These are phyloP conservation scores for Melipona quadrifasciata DNA, from an alignment of 1,140 invertebrate genomes.

Conservation along the genomic window DNA sequence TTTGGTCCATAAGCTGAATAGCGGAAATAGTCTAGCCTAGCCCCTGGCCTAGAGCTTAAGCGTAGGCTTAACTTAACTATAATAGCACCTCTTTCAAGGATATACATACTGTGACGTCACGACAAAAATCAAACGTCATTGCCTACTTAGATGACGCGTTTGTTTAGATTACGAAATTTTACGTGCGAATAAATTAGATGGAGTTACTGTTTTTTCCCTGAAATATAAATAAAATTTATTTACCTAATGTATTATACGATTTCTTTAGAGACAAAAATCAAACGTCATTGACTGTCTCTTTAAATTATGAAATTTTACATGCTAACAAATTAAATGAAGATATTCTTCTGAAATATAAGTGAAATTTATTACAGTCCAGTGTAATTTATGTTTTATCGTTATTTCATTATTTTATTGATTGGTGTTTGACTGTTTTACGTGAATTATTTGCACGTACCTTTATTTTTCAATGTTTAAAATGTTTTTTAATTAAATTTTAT, in stretches of 20 bases:
- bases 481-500: too few relatives aligned
- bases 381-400: too few relatives aligned
- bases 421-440: too few relatives aligned
- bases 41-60: conserved; percentile 78
- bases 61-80: conserved; percentile 74
- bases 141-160: conserved; percentile 3
- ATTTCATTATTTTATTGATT: too few relatives aligned
- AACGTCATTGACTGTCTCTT: too few relatives aligned
- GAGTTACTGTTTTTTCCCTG: neutral
- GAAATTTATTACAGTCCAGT: too few relatives aligned
- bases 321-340: too few relatives aligned
- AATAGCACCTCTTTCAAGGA: conserved; percentile 70
- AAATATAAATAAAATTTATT: neutral
- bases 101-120: conserved; percentile 50
- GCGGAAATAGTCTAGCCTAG: conserved; percentile 77
- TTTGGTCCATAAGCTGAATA: conserved; percentile 74
- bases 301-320: too few relatives aligned
- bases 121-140: conserved; percentile 12
- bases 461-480: too few relatives aligned
- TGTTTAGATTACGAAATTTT: neutral
- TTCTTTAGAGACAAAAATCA: neutral
- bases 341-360: too few relatives aligned
- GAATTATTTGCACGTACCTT: too few relatives aligned
- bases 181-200: neutral
- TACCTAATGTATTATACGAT: neutral